Evolutionary conservation across 1,140 invertebrate species (phyloP), one percentile per base, ranked within the genome.

Genomic region (Drosophila obscura): DNA sequence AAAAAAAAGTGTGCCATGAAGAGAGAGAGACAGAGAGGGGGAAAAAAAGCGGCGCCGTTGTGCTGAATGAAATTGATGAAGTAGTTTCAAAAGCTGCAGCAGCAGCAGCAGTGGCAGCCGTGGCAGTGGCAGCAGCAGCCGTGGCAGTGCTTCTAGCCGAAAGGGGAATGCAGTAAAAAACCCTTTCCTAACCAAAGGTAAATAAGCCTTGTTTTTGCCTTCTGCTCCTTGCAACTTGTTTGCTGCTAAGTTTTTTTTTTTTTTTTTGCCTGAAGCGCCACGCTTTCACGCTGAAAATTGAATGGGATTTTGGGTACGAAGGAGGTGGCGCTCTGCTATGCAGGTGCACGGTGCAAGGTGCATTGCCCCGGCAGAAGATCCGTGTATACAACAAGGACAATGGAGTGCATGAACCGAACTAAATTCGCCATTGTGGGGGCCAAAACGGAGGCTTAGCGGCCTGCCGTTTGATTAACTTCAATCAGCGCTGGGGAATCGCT

Each of bases 11-110:
- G 28, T 9, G 8, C 13, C 7, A 19, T 31, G 28, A 59, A 45
- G 24, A 55, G 35, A 28, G 24, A 76, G 44, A 41, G 59, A 46
- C 49, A 43, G 50, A 51, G 13, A 4, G 24, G 24, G 39, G 39
- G 56, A 31, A 73, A 74, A 78, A 64, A 59, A 69, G 39, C 41
- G 57, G 49, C 49, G 73, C 73, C 57, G 65, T 61, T 65, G 60
- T 69, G 67, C 66, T 88, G 76, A 88, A 87, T 87, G 79, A 88
- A 83, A 83, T 88, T 88, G 83, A 87, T 87, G 79, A 88, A 87
- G 83, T 88, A 87, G 75, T 67, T 79, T 80, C 53, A 71, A 87
- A 74, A 57, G 46, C 71, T 53, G 43, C 64, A 28, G 26, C 31
- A 44, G 51, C 31, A 44, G 51, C 44, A 52, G 56, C 44, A 45